Percentiles rank a stretch among this genome's conserved stretches.
Conservation (phyloP, 1,140 invertebrate genomes). For the Drosophila dunni region DNA sequence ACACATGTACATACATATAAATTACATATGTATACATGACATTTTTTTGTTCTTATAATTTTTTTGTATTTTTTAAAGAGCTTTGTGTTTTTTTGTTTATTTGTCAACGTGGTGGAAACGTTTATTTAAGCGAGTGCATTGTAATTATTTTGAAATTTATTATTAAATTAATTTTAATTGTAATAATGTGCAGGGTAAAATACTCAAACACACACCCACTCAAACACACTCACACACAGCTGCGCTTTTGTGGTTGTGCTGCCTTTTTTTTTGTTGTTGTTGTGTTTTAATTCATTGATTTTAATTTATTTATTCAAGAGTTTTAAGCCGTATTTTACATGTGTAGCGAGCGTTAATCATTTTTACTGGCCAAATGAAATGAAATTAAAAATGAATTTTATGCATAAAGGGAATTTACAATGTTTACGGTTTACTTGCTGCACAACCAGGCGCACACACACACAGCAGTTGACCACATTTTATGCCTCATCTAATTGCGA, state of each 20-base stretch:
- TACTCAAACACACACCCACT: constrained; percentile 32
- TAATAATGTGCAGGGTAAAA: constrained; percentile 82
- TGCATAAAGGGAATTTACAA: constrained; percentile 52
- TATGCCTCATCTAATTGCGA: constrained; percentile 69
- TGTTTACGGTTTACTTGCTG: constrained; percentile 38
- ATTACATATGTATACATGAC: constrained; percentile 24
- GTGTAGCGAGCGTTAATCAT: constrained; percentile 68
- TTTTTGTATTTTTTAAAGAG: neutral
- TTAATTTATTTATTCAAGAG: constrained; percentile 80
- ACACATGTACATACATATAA: constrained; percentile 12
- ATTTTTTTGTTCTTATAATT: constrained; percentile 16
- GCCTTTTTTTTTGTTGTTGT: constrained; percentile 42
- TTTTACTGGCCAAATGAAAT: constrained; percentile 73
- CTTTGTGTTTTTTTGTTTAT: constrained; percentile 34
- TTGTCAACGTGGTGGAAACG: constrained; percentile 45
- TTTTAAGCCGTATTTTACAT: constrained; percentile 39
- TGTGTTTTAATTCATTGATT: constrained; percentile 56
- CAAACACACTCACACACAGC: constrained; percentile 1
- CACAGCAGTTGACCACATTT: constrained; percentile 61
- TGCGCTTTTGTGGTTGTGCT: constrained; percentile 36
- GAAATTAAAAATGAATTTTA: constrained; percentile 78
- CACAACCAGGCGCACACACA: constrained; percentile 22
- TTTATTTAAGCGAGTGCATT: constrained; percentile 82
- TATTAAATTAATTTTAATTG: constrained; percentile 84
- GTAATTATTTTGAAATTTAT: constrained; percentile 84